Percentiles rank a stretch among this genome's conserved stretches.
These are phyloP conservation scores for Hippoglossus stenolepis DNA, from an alignment of 2,113 vertebrate genomes.

Conservation along the genomic window DNA sequence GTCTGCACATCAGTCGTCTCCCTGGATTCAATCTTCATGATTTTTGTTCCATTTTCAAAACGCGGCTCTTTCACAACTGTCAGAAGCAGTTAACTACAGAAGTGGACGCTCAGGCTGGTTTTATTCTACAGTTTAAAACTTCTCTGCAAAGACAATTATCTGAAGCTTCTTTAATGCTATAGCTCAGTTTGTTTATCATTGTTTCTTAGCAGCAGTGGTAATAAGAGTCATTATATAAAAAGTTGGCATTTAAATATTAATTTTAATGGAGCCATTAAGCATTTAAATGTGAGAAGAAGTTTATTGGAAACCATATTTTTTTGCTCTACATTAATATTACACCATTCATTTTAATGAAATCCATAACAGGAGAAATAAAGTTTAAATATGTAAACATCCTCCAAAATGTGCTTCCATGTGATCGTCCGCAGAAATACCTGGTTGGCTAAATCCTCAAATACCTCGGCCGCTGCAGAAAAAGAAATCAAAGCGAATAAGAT, in stretches of 20 bases:
- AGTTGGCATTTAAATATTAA: not conserved
- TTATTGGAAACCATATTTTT: not conserved
- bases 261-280: not conserved
- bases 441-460: constrained; percentile 46
- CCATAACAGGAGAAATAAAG: not conserved
- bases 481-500: constrained; percentile 73
- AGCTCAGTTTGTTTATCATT: not conserved
- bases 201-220: not conserved
- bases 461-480: constrained; percentile 32
- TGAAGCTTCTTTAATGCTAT: not conserved
- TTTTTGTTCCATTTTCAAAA: constrained; percentile 68
- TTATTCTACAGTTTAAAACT: constrained; percentile 21
- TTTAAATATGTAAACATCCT: constrained; percentile 31
- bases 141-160: constrained; percentile 27
- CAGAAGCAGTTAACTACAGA: constrained; percentile 49
- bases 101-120: not conserved
- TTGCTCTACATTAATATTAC: not conserved
- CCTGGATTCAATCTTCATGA: constrained; percentile 60
- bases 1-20: constrained; percentile 41
- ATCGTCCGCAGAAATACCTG: constrained; percentile 44
- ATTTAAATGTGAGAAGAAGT: not conserved
- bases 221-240: not conserved
- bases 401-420: constrained; percentile 3
- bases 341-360: not conserved
- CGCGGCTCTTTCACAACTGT: constrained; percentile 64